Evolutionary conservation across 92 coral and sea anemone genomes (phyloP).

Genomic region (Zoanthus solanderi): DNA sequence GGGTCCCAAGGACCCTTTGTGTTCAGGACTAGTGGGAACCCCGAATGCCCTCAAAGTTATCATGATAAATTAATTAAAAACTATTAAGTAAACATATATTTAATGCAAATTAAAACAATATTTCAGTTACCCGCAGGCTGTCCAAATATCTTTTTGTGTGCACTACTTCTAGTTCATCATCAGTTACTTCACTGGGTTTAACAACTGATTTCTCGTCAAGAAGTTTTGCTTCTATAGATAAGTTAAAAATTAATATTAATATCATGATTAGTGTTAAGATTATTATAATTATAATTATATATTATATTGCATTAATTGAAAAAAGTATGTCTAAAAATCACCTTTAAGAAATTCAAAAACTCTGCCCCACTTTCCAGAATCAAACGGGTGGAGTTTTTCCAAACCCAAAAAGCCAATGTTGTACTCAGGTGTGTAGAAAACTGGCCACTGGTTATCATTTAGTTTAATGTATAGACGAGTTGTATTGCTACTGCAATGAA

Average conservation of each 20-base stretch:
- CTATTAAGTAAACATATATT: no score
- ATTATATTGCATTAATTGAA: neutral
- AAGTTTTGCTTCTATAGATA: constrained; percentile 77
- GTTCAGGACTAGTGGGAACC: no score
- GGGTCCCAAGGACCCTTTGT: no score
- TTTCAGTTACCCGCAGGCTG: constrained; percentile 74
- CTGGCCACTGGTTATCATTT: constrained; percentile 91
- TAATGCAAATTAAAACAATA: neutral
- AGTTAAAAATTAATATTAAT: neutral
- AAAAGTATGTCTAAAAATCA: constrained; percentile 5
- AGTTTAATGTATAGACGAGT: constrained; percentile 81
- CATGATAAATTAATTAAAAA: no score
- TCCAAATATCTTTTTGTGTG: constrained; percentile 88
- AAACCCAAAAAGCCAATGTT: constrained; percentile 95
- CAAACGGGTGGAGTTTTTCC: constrained; percentile 96
- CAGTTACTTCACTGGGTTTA: constrained; percentile 84
- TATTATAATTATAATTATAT: neutral
- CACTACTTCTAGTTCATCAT: constrained; percentile 85
- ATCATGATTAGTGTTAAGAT: no score
- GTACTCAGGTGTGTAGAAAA: constrained; percentile 83
- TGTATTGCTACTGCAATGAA: neutral
- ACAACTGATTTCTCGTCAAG: constrained; percentile 74
- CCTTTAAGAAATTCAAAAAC: constrained; percentile 85
- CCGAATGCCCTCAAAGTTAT: no score
- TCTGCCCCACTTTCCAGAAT: constrained; percentile 99